These are phyloP conservation scores for Nephrocerus scutellatus DNA, from an alignment of 2,888 invertebrate species.

Conservation along the genomic window DNA sequence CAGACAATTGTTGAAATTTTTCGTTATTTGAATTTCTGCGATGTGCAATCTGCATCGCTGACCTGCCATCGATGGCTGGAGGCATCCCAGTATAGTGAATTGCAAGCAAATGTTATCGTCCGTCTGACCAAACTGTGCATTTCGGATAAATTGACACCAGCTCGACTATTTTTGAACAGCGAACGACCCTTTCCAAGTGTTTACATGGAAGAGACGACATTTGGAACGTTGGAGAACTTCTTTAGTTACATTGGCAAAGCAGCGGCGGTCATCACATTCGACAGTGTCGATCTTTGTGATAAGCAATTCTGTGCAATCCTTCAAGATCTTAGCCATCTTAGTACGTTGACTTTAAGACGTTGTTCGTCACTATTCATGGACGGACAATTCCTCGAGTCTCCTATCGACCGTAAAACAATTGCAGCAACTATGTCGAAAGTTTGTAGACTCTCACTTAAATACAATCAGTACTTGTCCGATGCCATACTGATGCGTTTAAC, in stretches of 20 bases:
- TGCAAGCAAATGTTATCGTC: conserved; percentile 37
- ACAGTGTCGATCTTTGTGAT: conserved; percentile 58
- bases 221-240: conserved; percentile 47
- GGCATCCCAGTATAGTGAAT: conserved; percentile 57
- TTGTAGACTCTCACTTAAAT: conserved; percentile 55
- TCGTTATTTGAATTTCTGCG: conserved; percentile 57
- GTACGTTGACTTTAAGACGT: conserved; percentile 54
- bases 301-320: conserved; percentile 57
- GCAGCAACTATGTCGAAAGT: conserved; percentile 46
- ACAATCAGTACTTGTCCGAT: conserved; percentile 68
- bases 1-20: conserved; percentile 61
- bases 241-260: conserved; percentile 56
- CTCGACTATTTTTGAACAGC: conserved; percentile 32
- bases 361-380: conserved; percentile 70
- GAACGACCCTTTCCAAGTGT: conserved; percentile 36
- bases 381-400: conserved; percentile 58
- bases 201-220: conserved; percentile 37
- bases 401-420: conserved; percentile 52
- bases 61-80: conserved; percentile 62
- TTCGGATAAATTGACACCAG: conserved; percentile 38
- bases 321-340: conserved; percentile 53
- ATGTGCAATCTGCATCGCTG: conserved; percentile 59
- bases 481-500: conserved; percentile 63
- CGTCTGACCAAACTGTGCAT: conserved; percentile 39
- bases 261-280: conserved; percentile 52